A percentile compares a stretch with the other conserved stretches of the same genome.
These are phyloP conservation scores for Uria lomvia DNA, from an alignment of 2,113 vertebrate genomes.

Conservation along the genomic window DNA sequence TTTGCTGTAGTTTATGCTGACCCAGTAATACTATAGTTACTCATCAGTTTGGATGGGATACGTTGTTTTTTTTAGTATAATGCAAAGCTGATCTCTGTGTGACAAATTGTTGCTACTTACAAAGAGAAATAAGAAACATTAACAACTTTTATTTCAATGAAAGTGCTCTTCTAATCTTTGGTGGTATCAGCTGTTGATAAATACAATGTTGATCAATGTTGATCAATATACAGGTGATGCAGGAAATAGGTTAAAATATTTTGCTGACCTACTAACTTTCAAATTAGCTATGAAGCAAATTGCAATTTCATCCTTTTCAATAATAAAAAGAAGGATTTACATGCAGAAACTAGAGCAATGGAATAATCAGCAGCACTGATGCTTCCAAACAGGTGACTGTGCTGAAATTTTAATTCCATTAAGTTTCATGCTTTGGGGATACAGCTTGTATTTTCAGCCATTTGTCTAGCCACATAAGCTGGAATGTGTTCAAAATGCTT, in stretches of 20 bases:
- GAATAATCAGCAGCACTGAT: not conserved
- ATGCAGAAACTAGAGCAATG: not conserved
- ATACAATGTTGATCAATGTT: not conserved
- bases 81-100: not conserved
- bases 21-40: not conserved
- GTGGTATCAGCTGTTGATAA: not conserved
- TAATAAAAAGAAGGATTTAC: not conserved
- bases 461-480: conserved; percentile 53
- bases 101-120: not conserved
- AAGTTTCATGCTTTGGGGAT: not conserved
- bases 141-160: not conserved
- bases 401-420: conserved; percentile 35
- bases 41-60: not conserved
- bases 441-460: conserved; percentile 23
- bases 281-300: not conserved
- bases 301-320: not conserved
- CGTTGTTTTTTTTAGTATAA: not conserved
- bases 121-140: not conserved
- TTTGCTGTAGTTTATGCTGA: not conserved
- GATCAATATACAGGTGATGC: not conserved
- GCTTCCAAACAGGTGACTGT: conserved; percentile 23
- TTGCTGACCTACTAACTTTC: not conserved
- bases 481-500: conserved; percentile 15
- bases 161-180: not conserved
- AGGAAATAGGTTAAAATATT: not conserved